Base-by-base conservation (phyloP, 2,888 invertebrate genomes). In the Didymodactylos carnosus region DNA sequence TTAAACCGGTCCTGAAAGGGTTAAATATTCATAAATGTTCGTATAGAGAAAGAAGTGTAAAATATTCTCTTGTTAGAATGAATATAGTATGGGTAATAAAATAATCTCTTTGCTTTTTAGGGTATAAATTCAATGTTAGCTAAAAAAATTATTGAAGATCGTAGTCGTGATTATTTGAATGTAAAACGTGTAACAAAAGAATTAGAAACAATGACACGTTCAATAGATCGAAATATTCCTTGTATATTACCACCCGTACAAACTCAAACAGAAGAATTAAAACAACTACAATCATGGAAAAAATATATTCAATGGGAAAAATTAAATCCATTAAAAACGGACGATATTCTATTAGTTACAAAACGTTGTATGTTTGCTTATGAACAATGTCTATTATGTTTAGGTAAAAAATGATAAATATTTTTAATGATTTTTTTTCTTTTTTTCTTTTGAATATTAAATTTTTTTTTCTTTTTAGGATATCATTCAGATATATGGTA, bases 291-390 rank as follows among this genome's bases (percentile, higher is more conserved):
- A 25, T 27, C 39, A 13, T 99, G 98, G 98, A 95, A 95, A 84
- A 95, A 94, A 80, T 98, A 95, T 82, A 95, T 99, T 78, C 86
- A 88, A 0, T 99, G 95, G 91, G 98, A 99, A 84, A 91, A 95
- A 75, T 88, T 89, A 39, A 99, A 99, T 85, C 98, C 98, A 0
- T 85, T 98, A 72, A 87, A 94, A 14, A 93, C 94, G 0, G 98
- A 99, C 82, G 98, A 99, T 83, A 92, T 93, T 0, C 46, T 71
- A 39, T 35, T 73, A 16, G 46, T 75, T 41, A 46, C 53, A 29
- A 41, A 70, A 43, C 23, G 74, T n/a, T 97, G 98, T 0, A 94
- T 95, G 89, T 98, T 97, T 86, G 97, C 97, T 0, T 93, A 97
- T 77, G 98, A 98, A 81, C 97, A 99, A 83, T 94, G 95, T 79